A percentile compares a stretch with the other conserved stretches of the same genome.
Evolutionary conservation across 2,113 vertebrate genomes (phyloP).

Genomic region (Trochalopteron elliotii): DNA sequence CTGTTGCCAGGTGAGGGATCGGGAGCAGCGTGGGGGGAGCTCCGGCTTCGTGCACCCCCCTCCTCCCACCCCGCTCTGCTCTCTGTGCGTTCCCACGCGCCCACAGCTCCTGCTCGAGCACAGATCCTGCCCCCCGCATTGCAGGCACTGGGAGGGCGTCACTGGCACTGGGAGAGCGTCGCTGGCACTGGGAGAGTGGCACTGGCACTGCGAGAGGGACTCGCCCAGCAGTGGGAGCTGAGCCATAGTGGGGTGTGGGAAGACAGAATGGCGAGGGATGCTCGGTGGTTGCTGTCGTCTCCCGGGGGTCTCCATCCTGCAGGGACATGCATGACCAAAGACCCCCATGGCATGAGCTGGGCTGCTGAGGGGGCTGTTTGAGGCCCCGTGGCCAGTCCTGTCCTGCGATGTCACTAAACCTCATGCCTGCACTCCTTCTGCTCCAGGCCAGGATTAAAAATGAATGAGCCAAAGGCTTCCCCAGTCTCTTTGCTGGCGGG

Average conservation of each 20-base stretch:
- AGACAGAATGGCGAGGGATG: neutral
- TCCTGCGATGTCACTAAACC: neutral
- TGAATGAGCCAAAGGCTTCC: neutral
- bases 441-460: neutral
- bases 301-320: accelerated
- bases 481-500: no score
- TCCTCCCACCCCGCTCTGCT: neutral
- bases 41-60: neutral
- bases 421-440: accelerated
- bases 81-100: neutral
- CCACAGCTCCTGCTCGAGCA: neutral
- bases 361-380: neutral
- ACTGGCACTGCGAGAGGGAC: neutral
- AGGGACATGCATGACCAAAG: neutral
- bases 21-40: neutral
- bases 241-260: neutral
- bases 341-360: neutral
- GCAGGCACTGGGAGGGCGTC: neutral
- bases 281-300: neutral
- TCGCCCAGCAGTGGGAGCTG: neutral
- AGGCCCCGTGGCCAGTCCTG: accelerated
- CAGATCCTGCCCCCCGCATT: neutral
- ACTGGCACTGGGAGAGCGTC: neutral
- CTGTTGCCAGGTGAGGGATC: neutral
- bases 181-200: neutral